phyloP scores from a whole-genome alignment of 2,888 invertebrate genomes.

The Heteropelma amictum region DNA sequence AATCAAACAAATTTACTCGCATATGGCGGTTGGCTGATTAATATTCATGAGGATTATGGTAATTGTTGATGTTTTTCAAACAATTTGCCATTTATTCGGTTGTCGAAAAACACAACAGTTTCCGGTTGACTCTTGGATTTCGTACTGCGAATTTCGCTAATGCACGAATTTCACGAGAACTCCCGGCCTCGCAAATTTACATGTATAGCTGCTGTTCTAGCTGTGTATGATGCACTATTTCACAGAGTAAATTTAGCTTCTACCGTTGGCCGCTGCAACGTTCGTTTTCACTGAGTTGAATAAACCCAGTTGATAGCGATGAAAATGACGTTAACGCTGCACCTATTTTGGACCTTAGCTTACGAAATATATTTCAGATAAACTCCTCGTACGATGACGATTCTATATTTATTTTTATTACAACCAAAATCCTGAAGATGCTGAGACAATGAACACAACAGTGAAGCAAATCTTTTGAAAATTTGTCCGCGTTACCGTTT shows the following conservation, averaged over 20 bases:
- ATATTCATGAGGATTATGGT: too few species aligned
- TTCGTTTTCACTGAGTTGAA: constrained; percentile 46
- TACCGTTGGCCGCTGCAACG: constrained; percentile 8
- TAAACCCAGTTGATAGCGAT: constrained; percentile 29
- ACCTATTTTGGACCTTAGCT: too few species aligned
- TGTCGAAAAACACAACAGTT: background rate
- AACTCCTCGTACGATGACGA: too few species aligned
- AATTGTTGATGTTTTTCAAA: background rate
- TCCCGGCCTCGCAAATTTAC: background rate
- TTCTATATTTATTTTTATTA: too few species aligned
- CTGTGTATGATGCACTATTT: constrained; percentile 16
- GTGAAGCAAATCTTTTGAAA: too few species aligned
- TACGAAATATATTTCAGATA: too few species aligned
- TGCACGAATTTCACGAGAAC: constrained; percentile 10
- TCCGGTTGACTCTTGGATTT: background rate
- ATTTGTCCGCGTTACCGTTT: too few species aligned
- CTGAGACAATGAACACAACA: too few species aligned
- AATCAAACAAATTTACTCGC: background rate
- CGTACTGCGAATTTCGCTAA: background rate
- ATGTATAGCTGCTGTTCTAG: constrained; percentile 2
- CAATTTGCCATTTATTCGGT: background rate
- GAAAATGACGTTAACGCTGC: background rate
- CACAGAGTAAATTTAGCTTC: constrained; percentile 41
- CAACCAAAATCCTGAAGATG: too few species aligned
- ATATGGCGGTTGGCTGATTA: too few species aligned